Conservation (phyloP, 53 echinoderm and acorn worm genomes). For the Arbacia lixula region DNA sequence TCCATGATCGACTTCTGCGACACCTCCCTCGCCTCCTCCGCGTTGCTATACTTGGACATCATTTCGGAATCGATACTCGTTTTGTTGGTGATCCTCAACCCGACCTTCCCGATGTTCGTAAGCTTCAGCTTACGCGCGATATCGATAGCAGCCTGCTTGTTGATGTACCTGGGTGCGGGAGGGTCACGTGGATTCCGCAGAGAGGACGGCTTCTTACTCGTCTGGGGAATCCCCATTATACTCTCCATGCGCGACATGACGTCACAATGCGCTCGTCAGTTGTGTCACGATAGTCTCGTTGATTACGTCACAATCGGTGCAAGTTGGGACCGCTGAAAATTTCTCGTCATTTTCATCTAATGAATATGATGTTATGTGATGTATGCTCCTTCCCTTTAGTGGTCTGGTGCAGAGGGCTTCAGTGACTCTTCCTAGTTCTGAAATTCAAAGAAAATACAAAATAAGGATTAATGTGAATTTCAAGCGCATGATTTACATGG, state of each 20-base stretch:
- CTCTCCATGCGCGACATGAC: constrained; percentile 39
- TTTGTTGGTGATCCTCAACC: constrained; percentile 70
- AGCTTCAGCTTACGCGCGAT: constrained; percentile 86
- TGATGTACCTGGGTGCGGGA: constrained; percentile 73
- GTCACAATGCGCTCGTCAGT: background rate
- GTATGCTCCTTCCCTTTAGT: too few species aligned
- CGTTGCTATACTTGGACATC: constrained; percentile 28
- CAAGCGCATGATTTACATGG: too few species aligned
- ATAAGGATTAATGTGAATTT: too few species aligned
- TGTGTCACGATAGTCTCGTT: too few species aligned
- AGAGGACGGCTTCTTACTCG: constrained; percentile 82
- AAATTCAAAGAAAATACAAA: too few species aligned
- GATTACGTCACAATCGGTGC: too few species aligned
- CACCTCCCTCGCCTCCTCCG: constrained; percentile 3
- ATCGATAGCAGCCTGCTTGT: constrained; percentile 86
- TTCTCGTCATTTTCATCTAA: too few species aligned
- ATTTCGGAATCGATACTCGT: constrained; percentile 53
- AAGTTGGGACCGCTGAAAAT: too few species aligned
- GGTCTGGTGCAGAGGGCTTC: too few species aligned
- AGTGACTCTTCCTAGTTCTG: too few species aligned
- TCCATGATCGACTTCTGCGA: constrained; percentile 73
- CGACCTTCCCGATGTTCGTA: constrained; percentile 82
- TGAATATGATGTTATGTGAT: too few species aligned
- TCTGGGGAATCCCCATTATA: constrained; percentile 64
- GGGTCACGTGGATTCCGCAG: constrained; percentile 62